These are phyloP conservation scores for Aphelenchoides fujianensis DNA, from an alignment of 1,140 invertebrate species.

Conservation along the genomic window DNA sequence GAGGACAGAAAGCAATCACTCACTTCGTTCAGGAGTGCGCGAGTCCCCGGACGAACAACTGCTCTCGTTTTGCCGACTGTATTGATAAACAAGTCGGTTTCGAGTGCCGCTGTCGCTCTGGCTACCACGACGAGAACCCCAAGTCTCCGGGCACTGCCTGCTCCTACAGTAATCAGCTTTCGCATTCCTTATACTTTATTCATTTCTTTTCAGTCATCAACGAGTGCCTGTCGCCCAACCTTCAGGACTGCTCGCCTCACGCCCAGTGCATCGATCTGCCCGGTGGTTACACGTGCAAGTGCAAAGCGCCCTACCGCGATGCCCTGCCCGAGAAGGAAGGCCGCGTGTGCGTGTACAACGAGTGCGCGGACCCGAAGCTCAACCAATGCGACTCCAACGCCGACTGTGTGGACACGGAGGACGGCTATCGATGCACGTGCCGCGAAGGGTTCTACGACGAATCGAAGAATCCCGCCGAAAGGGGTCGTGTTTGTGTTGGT, in stretches of 20 bases:
- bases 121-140: constrained; percentile 45
- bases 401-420: constrained; percentile 22
- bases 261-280: constrained; percentile 80
- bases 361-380: constrained; percentile 36
- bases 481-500: constrained; percentile 53
- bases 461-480: constrained; percentile 49
- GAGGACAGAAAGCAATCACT: too few relatives aligned
- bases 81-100: constrained; percentile 58
- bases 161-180: constrained; percentile 33
- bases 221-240: constrained; percentile 77
- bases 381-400: constrained; percentile 33
- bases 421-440: constrained; percentile 19
- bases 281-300: constrained; percentile 82
- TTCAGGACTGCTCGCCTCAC: constrained; percentile 82
- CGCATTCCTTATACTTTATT: background rate
- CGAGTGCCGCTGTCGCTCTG: constrained; percentile 58
- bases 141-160: constrained; percentile 36
- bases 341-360: constrained; percentile 65
- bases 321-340: constrained; percentile 66
- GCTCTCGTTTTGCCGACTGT: constrained; percentile 60
- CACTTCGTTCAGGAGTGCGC: constrained; percentile 38
- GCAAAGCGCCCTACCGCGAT: constrained; percentile 72
- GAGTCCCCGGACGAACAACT: constrained; percentile 50
- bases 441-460: constrained; percentile 56
- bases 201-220: constrained; percentile 68